phyloP scores from a whole-genome alignment of 2,888 invertebrate genomes.

The Mesorhabditis sp. region DNA sequence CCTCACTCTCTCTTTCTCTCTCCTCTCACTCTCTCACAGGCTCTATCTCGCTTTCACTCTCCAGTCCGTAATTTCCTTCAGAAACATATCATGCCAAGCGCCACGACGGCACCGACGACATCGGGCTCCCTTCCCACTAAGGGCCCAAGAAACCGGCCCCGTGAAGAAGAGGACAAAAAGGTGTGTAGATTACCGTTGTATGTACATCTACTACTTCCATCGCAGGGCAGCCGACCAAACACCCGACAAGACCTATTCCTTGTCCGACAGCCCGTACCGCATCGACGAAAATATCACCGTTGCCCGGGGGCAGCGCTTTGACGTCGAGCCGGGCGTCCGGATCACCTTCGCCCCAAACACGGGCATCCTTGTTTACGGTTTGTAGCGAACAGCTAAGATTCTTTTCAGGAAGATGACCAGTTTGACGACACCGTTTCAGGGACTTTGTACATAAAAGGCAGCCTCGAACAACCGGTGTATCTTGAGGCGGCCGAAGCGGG shows the following conservation, averaged over 20 bases:
- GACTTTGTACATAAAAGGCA: neutral
- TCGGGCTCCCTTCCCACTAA: neutral
- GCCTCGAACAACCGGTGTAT: neutral
- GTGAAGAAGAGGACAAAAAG: neutral
- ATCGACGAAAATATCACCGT: neutral
- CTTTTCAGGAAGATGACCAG: too few species aligned
- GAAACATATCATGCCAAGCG: neutral
- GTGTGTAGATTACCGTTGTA: neutral
- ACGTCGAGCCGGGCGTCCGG: neutral
- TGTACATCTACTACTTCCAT: neutral
- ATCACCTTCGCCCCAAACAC: neutral
- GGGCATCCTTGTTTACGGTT: neutral
- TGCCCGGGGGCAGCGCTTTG: neutral
- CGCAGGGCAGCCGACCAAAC: neutral
- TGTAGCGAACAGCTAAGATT: slow-evolving; percentile 3
- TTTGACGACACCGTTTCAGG: neutral
- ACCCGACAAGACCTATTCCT: neutral
- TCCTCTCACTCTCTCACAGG: too few species aligned
- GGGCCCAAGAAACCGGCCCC: neutral
- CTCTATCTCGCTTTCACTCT: too few species aligned
- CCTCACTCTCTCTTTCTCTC: too few species aligned
- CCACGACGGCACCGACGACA: neutral
- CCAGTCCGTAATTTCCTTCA: neutral
- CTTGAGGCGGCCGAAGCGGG: neutral
- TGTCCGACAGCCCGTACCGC: neutral